Base-by-base conservation (phyloP, 2,797 vertebrate species). In the Melanotaenia maccullochi region DNA sequence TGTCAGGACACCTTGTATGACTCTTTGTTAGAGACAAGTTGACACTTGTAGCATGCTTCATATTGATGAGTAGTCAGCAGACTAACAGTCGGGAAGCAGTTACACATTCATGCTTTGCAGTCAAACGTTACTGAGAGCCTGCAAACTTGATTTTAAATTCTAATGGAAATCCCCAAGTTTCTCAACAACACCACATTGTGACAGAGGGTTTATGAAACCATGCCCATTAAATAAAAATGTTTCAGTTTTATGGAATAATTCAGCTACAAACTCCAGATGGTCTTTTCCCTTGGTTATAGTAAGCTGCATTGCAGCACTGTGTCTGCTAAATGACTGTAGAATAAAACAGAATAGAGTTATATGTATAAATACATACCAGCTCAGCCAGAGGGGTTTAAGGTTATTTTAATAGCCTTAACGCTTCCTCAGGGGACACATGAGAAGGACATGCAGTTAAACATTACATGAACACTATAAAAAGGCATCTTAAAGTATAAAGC, bases 81-180 rank as follows among this genome's bases (percentile, higher is more conserved):
- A 36, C 4, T 0, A 1, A 18, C 56, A 47, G 25, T 57, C 32
- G 22, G 56, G 25, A 49, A 65, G 2, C 35, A 33, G 56, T 73
- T 52, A 49, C 63, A 60, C 24, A 71, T 51, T 51, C 49, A 30
- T 25, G 33, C 12, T 42, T 36, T 20, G 47, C 56, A 55, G 60
- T 20, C 35, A 60, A 69, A 82, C 22, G 32, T 32, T 4, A 47
- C 56, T 52, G 44, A 57, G 55, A 80, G 22, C 8, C 54, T 52
- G 16, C n/a, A 64, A 52, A 64, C 60, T 36, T 33, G 13, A 54
- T 52, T 55, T 68, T 3, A 35, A 60, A 54, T 60, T 63, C 22
- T 3, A 9, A 16, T 65, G 12, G 38, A 59, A 28, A 54, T 69
- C 24, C 4, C 8, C 16, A 47, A n/a, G 14, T 33, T 62, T 40